Conservation (phyloP, 2,113 vertebrate species). For the Cyanocitta stelleri region DNA sequence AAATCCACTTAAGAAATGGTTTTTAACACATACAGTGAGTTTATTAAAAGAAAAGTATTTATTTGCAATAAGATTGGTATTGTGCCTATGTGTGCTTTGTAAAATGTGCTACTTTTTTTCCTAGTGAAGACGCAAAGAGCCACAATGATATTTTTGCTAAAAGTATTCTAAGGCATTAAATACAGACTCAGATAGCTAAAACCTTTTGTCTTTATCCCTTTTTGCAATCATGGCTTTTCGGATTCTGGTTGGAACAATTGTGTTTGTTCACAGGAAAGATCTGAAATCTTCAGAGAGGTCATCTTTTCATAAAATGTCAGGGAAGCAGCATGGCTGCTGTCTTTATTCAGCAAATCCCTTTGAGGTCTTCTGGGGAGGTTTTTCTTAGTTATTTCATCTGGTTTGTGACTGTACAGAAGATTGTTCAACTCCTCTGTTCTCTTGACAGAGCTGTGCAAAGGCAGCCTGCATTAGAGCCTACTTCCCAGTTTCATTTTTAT, state of each 20-base stretch:
- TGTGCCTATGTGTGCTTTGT: background rate
- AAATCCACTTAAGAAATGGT: background rate
- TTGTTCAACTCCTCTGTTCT: background rate
- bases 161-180: background rate
- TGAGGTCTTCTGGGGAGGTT: background rate
- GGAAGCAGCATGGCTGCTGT: background rate
- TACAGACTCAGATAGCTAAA: background rate
- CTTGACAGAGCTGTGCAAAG: background rate
- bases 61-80: background rate
- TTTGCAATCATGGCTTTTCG: background rate
- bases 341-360: slow-evolving; percentile 13
- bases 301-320: background rate
- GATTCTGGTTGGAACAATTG: background rate
- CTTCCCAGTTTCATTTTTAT: background rate
- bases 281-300: background rate
- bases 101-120: background rate
- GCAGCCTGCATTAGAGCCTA: background rate
- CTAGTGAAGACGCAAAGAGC: background rate
- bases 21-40: background rate
- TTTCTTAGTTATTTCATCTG: slow-evolving; percentile 14
- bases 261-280: background rate
- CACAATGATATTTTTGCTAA: background rate
- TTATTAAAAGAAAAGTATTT: background rate
- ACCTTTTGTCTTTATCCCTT: background rate
- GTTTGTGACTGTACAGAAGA: background rate